Conservation (phyloP, 2,113 vertebrate species). For the Hypomesus transpacificus region DNA sequence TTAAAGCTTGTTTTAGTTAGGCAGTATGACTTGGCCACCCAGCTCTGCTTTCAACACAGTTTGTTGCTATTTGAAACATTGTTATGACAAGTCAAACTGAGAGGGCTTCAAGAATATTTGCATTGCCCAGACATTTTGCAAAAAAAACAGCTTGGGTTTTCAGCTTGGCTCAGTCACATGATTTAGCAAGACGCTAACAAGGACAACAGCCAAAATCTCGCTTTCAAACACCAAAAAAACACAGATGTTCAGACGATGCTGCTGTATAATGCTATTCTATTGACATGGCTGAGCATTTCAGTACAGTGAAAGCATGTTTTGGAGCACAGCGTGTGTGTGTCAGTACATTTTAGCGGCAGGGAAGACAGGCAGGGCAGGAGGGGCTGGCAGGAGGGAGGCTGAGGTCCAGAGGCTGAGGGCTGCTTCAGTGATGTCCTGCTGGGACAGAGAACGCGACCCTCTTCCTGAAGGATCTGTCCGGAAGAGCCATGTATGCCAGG, state of each 20-base stretch:
- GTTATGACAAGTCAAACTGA: background rate
- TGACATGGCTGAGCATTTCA: background rate
- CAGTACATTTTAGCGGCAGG: constrained; percentile 11
- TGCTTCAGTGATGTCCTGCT: background rate
- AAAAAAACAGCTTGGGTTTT: constrained; percentile 3
- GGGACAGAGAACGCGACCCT: background rate
- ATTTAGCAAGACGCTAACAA: background rate
- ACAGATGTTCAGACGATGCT: background rate
- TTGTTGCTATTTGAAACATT: background rate
- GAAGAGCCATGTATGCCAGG: constrained; percentile 5
- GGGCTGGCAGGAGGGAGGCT: background rate
- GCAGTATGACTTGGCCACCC: background rate
- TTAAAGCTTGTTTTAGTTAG: background rate
- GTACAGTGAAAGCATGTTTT: background rate
- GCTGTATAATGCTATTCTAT: background rate
- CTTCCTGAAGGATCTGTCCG: constrained; percentile 14
- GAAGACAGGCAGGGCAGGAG: background rate
- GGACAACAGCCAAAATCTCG: constrained; percentile 3
- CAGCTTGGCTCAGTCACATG: background rate
- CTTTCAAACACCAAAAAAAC: background rate
- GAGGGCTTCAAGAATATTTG: background rate
- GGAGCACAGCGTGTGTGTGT: constrained; percentile 1
- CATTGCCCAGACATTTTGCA: background rate
- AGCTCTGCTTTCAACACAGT: background rate
- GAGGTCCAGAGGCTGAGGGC: background rate